Evolutionary conservation across 2,888 invertebrate genomes (phyloP), one percentile per base, ranked within the genome.

Genomic region (Campoplex nolae): DNA sequence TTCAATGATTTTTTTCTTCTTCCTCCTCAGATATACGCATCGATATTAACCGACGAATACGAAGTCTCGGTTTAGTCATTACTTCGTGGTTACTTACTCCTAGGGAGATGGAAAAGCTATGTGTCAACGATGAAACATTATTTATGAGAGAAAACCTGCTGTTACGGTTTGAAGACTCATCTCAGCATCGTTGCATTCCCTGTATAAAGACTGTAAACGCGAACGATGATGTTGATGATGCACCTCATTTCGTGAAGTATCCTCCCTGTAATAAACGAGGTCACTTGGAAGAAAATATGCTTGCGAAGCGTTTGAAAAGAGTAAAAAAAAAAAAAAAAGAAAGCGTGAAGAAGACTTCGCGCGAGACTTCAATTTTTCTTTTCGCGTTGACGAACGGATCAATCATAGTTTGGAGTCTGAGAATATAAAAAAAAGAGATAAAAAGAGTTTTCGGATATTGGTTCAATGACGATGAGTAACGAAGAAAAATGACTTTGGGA

Each of bases 101-200:
- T 16, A n/a, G 42, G 6, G 42, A 68, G 62, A 68, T 62, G 13
- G 45, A 45, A 32, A 48, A 16, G 9, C 38, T 16, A 45, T 48
- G 75, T 76, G 38, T 51, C 77, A 70, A 16, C 65, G 80, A 65
- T 54, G 76, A 45, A 65, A 71, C 23, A 65, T 81, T 77, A 81
- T 85, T 85, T 81, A 81, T 81, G 84, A 81, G 80, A 23, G 42
- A 85, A 85, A 85, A 81, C 51, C 51, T 65, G n/a, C 51, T 65
- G n/a, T 67, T 54, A 28, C 13, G 32, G 11, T 45, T 35, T 23
- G 9, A 7, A 7, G 23, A 42, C 51, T 35, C 77, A 7, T 54
- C 56, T 68, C 68, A 1, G 11, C 56, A 16, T 32, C 35, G 32
- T 48, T 48, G n/a, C 42, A 7, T 38, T 78, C 4, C 42, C 9